A percentile compares a stretch with the other conserved stretches of the same genome.
These are phyloP conservation scores for Plutella xylostella DNA, from an alignment of 2,888 invertebrate species.

Conservation along the genomic window DNA sequence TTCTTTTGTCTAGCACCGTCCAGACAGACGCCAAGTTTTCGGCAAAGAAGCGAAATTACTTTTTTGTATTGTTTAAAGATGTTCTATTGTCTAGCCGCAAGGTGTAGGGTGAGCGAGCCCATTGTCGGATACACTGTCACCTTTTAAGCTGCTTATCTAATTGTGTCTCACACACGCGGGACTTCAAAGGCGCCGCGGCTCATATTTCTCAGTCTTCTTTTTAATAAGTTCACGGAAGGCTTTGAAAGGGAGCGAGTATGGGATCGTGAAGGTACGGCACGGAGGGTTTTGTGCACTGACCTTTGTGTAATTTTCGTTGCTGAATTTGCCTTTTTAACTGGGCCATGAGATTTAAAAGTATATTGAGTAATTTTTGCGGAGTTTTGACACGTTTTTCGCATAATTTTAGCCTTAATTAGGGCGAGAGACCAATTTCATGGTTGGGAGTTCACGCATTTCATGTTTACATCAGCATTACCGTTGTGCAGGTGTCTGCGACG, in stretches of 20 bases:
- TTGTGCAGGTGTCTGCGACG: too few relatives aligned
- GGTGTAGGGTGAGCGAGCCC: constrained; percentile 23
- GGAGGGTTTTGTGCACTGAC: not conserved
- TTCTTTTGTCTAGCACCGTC: too few relatives aligned
- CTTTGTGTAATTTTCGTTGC: not conserved
- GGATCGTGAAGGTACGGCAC: not conserved
- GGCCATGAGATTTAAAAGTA: too few relatives aligned
- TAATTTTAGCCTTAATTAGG: too few relatives aligned
- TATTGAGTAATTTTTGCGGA: too few relatives aligned
- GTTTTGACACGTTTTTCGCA: too few relatives aligned
- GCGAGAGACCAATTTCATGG: too few relatives aligned
- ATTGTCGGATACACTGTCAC: constrained; percentile 28
- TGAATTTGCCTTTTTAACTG: not conserved
- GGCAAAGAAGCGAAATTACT: not conserved
- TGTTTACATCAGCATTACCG: too few relatives aligned
- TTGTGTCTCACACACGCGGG: constrained; percentile 38
- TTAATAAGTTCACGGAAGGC: constrained; percentile 4
- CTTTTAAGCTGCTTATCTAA: constrained; percentile 20
- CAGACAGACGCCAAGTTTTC: not conserved
- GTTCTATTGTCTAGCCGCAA: not conserved
- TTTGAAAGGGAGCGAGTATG: not conserved
- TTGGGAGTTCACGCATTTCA: too few relatives aligned
- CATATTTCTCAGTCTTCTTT: constrained; percentile 7
- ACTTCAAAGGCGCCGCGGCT: constrained; percentile 25
- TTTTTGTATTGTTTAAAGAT: not conserved